Evolutionary conservation across 2,888 invertebrate genomes (phyloP), one percentile per base, ranked within the genome.

Genomic region (Steinernema scapterisci): DNA sequence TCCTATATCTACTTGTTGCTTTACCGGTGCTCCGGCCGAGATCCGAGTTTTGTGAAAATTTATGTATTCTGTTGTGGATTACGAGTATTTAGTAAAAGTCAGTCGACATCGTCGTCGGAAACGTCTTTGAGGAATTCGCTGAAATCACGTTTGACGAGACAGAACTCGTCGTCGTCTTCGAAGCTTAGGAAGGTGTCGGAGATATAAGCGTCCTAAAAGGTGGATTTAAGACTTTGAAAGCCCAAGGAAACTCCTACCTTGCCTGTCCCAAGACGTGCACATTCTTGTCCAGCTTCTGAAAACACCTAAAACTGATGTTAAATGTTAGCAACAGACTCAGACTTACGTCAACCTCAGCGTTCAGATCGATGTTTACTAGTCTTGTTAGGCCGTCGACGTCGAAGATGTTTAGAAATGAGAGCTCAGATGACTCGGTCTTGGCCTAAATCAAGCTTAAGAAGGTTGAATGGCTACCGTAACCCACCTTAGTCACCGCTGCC

Each of bases 261-360:
- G 48, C 48, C 5, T 3, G 78, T 78, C 70, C 75, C 78, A 48
- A n/a, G 13, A 48, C n/a, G 48, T 5, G 3, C 16, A 16, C 13
- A 48, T 48, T 13, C 48, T 48, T 16, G 13, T 16, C 19, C 9
- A 38, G 38, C 38, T 38, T 38, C 38, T 38, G 38, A 38, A 38
- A 9, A 38, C 38, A 38, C 38, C 38, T 38, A 38, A 38, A 38
- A 3, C 3, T 9, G 38, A 6, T 9, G 3, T 6, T 38, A 38
- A 38, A 38, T 38, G 38, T 9, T 38, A 38, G 9, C 3, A 38
- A 3, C 38, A 38, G 38, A 9, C 9, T 38, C 9, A 3, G 5
- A 38, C 38, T 38, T 38, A 38, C 38, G 38, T 38, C 38, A 9
- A 38, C 38, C 38, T 38, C 38, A 7, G 23, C 38, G 1, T 63